Percentiles rank a stretch among this genome's conserved stretches.
Conservation (phyloP, 2,113 vertebrate genomes). For the Andinoacara biseriatus region DNA sequence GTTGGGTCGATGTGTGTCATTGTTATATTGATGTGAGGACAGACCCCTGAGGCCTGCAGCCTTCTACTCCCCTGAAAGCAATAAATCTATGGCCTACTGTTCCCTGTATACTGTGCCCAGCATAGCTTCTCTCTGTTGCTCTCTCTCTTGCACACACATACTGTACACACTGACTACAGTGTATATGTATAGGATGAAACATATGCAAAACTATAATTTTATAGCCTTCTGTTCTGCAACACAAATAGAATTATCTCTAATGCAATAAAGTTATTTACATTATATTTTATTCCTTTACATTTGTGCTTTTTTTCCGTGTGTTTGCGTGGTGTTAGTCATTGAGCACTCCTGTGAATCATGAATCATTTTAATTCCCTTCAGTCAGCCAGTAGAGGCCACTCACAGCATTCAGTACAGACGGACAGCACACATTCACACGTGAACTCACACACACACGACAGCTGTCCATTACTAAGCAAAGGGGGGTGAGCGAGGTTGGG, state of each 20-base stretch:
- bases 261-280: background rate
- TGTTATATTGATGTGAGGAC: conserved; percentile 82
- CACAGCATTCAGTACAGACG: conserved; percentile 87
- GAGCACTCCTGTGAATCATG: conserved; percentile 56
- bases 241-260: background rate
- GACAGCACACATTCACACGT: conserved; percentile 43
- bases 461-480: conserved; percentile 60
- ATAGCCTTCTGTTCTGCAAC: background rate
- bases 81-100: conserved; percentile 80
- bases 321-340: background rate
- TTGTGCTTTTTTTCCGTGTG: background rate
- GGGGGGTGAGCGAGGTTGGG: background rate
- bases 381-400: conserved; percentile 99
- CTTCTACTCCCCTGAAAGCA: conserved; percentile 76
- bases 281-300: background rate
- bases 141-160: background rate
- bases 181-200: background rate
- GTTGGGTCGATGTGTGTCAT: conserved; percentile 80
- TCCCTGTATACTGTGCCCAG: conserved; percentile 56
- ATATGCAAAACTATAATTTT: conserved; percentile 7
- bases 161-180: background rate
- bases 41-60: conserved; percentile 74
- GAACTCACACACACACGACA: conserved; percentile 45
- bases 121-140: conserved; percentile 21
- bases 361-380: conserved; percentile 85